phyloP scores from a whole-genome alignment of 2,888 invertebrate species.

The Dermolepida albohirtum region DNA sequence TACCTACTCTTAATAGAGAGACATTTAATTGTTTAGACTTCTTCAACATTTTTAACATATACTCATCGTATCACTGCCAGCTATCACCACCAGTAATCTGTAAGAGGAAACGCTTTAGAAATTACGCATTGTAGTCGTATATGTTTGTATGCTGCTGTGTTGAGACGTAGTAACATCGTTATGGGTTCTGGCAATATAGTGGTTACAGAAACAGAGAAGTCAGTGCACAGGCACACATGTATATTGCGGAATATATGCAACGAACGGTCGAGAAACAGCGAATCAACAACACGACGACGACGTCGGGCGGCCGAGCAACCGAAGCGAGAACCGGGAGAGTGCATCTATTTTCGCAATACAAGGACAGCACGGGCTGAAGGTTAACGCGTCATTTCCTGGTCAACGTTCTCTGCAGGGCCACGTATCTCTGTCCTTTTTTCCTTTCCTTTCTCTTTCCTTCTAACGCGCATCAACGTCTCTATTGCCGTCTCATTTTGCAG shows the following conservation, averaged over 20 bases:
- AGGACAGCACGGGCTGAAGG: conserved; percentile 49
- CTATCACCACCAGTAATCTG: conserved; percentile 28
- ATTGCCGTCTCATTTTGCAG: conserved; percentile 21
- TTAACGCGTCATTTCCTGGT: conserved; percentile 57
- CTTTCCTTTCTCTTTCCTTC: conserved; percentile 25
- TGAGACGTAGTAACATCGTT: too few species aligned
- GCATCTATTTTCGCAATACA: conserved; percentile 48
- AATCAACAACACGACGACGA: too few species aligned
- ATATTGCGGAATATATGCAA: too few species aligned
- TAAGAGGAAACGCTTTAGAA: conserved; percentile 18
- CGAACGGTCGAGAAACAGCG: too few species aligned
- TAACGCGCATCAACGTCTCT: conserved; percentile 1
- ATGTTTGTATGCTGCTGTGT: conserved; percentile 1
- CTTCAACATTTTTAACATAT: not conserved
- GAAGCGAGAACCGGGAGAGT: conserved; percentile 32
- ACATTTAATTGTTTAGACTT: conserved; percentile 1
- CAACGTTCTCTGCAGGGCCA: conserved; percentile 54
- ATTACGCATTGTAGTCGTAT: conserved; percentile 1
- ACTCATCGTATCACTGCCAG: conserved; percentile 17
- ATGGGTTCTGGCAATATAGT: too few species aligned
- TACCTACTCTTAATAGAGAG: too few species aligned
- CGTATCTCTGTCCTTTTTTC: conserved; percentile 22
- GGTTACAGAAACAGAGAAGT: too few species aligned
- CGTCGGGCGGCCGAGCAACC: not conserved
- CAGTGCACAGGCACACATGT: too few species aligned